Evolutionary conservation across 2,113 vertebrate genomes (phyloP).

Genomic region (Lonchura striata): DNA sequence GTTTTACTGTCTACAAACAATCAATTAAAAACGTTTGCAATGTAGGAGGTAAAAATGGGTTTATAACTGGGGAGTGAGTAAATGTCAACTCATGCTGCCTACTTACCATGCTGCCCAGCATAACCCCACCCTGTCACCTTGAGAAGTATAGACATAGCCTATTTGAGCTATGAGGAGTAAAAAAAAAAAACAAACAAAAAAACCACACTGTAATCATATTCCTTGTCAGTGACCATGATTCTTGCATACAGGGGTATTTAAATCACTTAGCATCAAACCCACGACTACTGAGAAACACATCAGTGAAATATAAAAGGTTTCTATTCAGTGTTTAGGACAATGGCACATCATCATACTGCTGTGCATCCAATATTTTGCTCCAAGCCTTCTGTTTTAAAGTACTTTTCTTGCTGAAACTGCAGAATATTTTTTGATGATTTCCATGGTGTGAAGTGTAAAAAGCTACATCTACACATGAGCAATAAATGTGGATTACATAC

Average conservation of each 20-base stretch:
- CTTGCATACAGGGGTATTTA: not conserved
- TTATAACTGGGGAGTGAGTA: not conserved
- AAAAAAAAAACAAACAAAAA: not conserved
- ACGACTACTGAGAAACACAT: not conserved
- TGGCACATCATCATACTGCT: not conserved
- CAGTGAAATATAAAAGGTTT: not conserved
- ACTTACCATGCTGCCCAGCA: not conserved
- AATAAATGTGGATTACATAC: not conserved
- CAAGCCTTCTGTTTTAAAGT: not conserved
- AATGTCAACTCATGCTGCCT: accelerated
- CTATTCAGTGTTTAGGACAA: not conserved
- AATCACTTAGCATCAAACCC: not conserved
- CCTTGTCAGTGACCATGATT: not conserved
- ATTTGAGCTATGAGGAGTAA: not conserved
- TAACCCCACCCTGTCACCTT: not conserved
- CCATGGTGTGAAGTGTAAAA: not conserved
- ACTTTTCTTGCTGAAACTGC: not conserved
- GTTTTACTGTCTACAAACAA: not conserved
- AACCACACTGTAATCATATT: not conserved
- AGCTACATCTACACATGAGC: not conserved
- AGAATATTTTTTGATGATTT: not conserved
- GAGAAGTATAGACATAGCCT: not conserved
- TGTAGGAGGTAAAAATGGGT: not conserved
- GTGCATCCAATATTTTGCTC: not conserved
- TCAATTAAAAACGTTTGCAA: not conserved